A percentile compares a stretch with the other conserved stretches of the same genome.
Evolutionary conservation across 2,888 invertebrate genomes (phyloP).

Genomic region (Smittia aterrima): DNA sequence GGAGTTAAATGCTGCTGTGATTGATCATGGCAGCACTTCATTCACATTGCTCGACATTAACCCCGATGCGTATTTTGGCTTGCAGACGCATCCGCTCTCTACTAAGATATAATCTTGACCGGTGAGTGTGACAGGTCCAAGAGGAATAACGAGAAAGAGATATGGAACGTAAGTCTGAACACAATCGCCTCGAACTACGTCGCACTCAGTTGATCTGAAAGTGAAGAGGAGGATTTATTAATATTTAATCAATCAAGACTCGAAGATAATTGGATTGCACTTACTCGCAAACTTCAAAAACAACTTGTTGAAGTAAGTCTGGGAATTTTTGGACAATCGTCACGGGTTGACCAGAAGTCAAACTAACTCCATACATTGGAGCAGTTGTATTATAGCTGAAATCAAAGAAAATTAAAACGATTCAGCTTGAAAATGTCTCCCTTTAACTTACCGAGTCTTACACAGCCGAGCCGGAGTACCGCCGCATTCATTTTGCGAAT

Average conservation of each 20-base stretch:
- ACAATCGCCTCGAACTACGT: constrained; percentile 83
- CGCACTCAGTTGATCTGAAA: constrained; percentile 82
- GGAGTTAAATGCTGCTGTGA: neutral
- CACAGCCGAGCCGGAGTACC: constrained; percentile 76
- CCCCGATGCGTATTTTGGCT: constrained; percentile 56
- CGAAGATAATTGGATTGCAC: constrained; percentile 51
- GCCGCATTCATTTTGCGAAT: constrained; percentile 53
- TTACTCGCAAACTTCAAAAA: constrained; percentile 90
- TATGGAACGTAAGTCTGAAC: constrained; percentile 89
- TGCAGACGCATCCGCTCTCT: constrained; percentile 91
- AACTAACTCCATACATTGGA: constrained; percentile 90
- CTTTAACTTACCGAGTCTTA: constrained; percentile 59
- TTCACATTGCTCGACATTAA: neutral
- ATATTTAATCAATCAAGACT: neutral
- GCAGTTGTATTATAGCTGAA: constrained; percentile 83
- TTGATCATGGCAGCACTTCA: constrained; percentile 26
- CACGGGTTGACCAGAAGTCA: constrained; percentile 88
- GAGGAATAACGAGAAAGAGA: constrained; percentile 83
- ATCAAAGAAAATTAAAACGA: neutral
- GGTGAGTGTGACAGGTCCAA: constrained; percentile 86
- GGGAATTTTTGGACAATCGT: constrained; percentile 94
- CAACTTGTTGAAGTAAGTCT: constrained; percentile 86
- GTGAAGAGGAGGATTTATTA: constrained; percentile 27
- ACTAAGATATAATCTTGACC: constrained; percentile 94
- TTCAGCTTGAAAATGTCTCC: neutral